Conservation (phyloP, 2,888 invertebrate species). For the Axea sp. region DNA sequence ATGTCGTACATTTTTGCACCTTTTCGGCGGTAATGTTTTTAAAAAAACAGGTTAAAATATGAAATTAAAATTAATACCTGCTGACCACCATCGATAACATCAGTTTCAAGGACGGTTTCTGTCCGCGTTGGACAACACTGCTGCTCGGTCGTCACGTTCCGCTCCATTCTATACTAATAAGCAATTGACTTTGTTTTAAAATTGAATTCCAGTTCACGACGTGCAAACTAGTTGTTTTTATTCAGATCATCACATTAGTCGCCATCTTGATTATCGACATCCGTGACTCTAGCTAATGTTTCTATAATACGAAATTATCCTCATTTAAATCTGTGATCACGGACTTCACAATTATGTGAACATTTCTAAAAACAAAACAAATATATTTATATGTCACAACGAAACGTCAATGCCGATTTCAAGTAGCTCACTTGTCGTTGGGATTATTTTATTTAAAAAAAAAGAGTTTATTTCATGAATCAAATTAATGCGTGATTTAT, state of each 20-base stretch:
- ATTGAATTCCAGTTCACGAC: not conserved
- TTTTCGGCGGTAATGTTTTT: conserved; percentile 30
- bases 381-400: no score
- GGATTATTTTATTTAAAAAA: no score
- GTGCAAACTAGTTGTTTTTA: conserved; percentile 17
- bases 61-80: conserved; percentile 22
- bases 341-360: no score
- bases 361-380: no score
- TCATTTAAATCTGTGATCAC: no score
- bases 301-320: no score
- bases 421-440: no score
- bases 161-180: conserved; percentile 33
- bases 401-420: no score
- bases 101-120: conserved; percentile 72
- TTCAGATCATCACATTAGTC: conserved; percentile 7
- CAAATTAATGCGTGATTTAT: no score
- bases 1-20: no score
- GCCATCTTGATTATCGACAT: conserved; percentile 34
- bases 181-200: not conserved
- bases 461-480: no score
- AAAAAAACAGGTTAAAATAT: conserved; percentile 22
- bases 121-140: conserved; percentile 75
- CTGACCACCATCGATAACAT: conserved; percentile 69
- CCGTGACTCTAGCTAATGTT: conserved; percentile 6
- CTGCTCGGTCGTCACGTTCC: conserved; percentile 25